phyloP scores from a whole-genome alignment of 2,888 invertebrate genomes.

The Epinotia bilunana region DNA sequence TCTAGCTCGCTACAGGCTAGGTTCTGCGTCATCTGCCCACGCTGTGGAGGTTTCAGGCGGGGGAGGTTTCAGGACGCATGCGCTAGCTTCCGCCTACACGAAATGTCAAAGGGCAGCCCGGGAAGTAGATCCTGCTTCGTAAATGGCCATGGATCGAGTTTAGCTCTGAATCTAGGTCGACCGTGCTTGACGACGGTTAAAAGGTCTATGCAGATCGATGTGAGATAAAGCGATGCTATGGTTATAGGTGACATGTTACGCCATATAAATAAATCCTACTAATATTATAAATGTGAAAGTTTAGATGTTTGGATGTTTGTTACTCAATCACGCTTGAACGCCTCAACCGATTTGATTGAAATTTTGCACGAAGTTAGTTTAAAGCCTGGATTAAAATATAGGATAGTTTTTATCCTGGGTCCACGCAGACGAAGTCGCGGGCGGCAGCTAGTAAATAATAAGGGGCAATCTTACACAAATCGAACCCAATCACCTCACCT shows the following conservation, averaged over 20 bases:
- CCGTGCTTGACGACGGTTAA: conserved; percentile 29
- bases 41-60: too few relatives aligned
- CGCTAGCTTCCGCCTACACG: conserved; percentile 64
- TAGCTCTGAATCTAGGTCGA: conserved; percentile 34
- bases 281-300: too few relatives aligned
- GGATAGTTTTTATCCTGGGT: too few relatives aligned
- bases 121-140: conserved; percentile 59
- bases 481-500: too few relatives aligned
- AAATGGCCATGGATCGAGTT: conserved; percentile 21
- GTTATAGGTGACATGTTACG: conserved; percentile 2
- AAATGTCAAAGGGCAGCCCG: conserved; percentile 80
- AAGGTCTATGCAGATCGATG: conserved; percentile 8
- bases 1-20: conserved; percentile 58
- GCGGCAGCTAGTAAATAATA: too few relatives aligned
- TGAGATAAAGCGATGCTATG: not conserved
- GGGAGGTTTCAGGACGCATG: conserved; percentile 60
- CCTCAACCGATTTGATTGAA: too few relatives aligned
- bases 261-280: not conserved
- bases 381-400: too few relatives aligned
- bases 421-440: too few relatives aligned
- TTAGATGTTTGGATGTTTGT: too few relatives aligned
- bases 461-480: too few relatives aligned
- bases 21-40: conserved; percentile 76
- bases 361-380: too few relatives aligned
- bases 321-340: too few relatives aligned